Percentiles rank a stretch among this genome's conserved stretches.
Evolutionary conservation across 2,888 invertebrate genomes (phyloP).

Genomic region (Sinelater perroti): DNA sequence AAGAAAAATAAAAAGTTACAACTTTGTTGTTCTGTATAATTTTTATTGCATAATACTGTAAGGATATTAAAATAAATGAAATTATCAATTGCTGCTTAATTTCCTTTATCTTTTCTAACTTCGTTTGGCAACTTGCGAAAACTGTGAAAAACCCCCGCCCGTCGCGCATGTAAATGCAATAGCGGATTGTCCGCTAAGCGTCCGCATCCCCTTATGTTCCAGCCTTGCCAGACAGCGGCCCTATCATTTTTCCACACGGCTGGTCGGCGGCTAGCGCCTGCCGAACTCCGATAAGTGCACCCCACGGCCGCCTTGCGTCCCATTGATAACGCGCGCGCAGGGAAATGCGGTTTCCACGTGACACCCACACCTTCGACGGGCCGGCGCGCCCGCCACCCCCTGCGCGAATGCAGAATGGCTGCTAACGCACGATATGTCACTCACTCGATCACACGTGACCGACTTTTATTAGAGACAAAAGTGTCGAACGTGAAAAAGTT

Average conservation of each 20-base stretch:
- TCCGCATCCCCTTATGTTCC: constrained; percentile 25
- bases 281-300: constrained; percentile 60
- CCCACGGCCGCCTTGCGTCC: constrained; percentile 61
- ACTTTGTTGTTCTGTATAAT: too few relatives aligned
- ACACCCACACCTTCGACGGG: constrained; percentile 41
- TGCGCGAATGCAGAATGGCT: constrained; percentile 53
- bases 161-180: too few relatives aligned
- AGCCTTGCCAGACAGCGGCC: constrained; percentile 44
- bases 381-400: constrained; percentile 37
- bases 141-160: neutral
- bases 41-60: too few relatives aligned
- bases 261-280: constrained; percentile 58
- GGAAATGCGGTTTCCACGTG: constrained; percentile 50
- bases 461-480: constrained; percentile 54
- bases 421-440: constrained; percentile 59
- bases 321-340: constrained; percentile 56
- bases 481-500: constrained; percentile 47
- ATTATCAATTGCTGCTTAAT: too few relatives aligned
- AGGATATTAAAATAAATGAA: too few relatives aligned
- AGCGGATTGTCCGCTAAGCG: constrained; percentile 8
- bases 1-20: too few relatives aligned
- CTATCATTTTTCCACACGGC: constrained; percentile 70
- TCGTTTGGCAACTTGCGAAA: too few relatives aligned
- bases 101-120: too few relatives aligned
- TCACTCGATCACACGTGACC: constrained; percentile 61